A percentile compares a stretch with the other conserved stretches of the same genome.
phyloP scores from a whole-genome alignment of 2,113 vertebrate genomes.

The Seriola rivoliana region DNA sequence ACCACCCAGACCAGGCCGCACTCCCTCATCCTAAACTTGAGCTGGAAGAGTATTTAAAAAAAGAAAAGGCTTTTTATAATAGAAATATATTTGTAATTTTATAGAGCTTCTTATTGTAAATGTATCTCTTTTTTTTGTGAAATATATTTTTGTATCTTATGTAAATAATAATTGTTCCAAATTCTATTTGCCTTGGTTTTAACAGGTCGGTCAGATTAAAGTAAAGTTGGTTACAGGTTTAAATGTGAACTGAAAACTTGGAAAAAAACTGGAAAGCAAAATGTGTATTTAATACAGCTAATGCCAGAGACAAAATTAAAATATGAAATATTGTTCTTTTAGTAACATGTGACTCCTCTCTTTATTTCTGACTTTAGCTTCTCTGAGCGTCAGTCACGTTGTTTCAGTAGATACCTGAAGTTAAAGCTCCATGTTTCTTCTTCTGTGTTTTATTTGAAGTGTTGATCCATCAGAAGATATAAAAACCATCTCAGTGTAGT shows the following conservation, averaged over 20 bases:
- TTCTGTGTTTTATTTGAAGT: too few relatives aligned
- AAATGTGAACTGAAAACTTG: constrained; percentile 69
- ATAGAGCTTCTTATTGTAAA: constrained; percentile 89
- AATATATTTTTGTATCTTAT: constrained; percentile 98
- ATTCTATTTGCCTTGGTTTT: constrained; percentile 68
- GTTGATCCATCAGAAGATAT: too few relatives aligned
- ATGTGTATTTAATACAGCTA: constrained; percentile 76
- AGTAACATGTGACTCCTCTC: constrained; percentile 30
- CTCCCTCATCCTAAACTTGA: constrained; percentile 79
- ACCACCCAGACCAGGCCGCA: constrained; percentile 5
- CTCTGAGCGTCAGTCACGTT: not conserved
- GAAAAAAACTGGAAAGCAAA: constrained; percentile 69
- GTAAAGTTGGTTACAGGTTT: constrained; percentile 49
- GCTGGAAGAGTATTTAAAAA: constrained; percentile 89
- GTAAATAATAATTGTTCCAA: constrained; percentile 81
- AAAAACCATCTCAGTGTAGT: too few relatives aligned
- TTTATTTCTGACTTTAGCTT: constrained; percentile 6
- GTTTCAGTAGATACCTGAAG: too few relatives aligned
- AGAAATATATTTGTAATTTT: constrained; percentile 93
- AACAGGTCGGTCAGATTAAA: constrained; percentile 60
- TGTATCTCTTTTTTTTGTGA: constrained; percentile 83
- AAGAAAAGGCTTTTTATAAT: constrained; percentile 85
- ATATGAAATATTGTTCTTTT: constrained; percentile 59
- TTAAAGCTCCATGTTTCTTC: too few relatives aligned
- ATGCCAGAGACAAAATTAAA: constrained; percentile 73